These are phyloP conservation scores for Lomographa bimaculata DNA, from an alignment of 2,888 invertebrate genomes.

Conservation along the genomic window DNA sequence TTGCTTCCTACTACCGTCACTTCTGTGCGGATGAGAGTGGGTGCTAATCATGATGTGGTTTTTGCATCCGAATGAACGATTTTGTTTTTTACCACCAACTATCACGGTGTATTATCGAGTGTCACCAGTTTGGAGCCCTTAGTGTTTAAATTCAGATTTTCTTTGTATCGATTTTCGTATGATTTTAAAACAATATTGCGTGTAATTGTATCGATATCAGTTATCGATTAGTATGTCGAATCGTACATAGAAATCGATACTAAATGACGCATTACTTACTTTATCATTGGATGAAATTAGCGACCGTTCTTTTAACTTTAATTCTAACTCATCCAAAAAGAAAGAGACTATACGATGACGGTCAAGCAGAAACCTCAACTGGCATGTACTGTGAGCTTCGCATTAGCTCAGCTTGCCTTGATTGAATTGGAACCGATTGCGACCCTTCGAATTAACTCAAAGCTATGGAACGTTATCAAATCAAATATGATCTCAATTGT, in stretches of 20 bases:
- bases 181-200: neutral
- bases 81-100: conserved; percentile 39
- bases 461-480: too few species aligned
- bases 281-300: too few species aligned
- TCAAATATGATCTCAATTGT: too few species aligned
- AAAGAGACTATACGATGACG: too few species aligned
- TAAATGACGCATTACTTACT: too few species aligned
- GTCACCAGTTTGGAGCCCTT: conserved; percentile 38
- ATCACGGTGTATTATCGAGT: conserved; percentile 49
- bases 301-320: too few species aligned
- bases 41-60: conserved; percentile 41
- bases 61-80: conserved; percentile 36
- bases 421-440: too few species aligned
- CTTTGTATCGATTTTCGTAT: neutral
- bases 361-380: too few species aligned
- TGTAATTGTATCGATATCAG: neutral
- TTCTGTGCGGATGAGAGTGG: conserved; percentile 50
- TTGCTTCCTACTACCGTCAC: conserved; percentile 32
- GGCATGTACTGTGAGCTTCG: too few species aligned
- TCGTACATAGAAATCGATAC: neutral
- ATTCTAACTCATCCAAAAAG: too few species aligned
- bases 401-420: too few species aligned
- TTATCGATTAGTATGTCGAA: neutral
- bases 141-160: conserved; percentile 11
- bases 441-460: too few species aligned